Base-by-base conservation (phyloP, 2,113 vertebrate species). In the Rana temporaria region DNA sequence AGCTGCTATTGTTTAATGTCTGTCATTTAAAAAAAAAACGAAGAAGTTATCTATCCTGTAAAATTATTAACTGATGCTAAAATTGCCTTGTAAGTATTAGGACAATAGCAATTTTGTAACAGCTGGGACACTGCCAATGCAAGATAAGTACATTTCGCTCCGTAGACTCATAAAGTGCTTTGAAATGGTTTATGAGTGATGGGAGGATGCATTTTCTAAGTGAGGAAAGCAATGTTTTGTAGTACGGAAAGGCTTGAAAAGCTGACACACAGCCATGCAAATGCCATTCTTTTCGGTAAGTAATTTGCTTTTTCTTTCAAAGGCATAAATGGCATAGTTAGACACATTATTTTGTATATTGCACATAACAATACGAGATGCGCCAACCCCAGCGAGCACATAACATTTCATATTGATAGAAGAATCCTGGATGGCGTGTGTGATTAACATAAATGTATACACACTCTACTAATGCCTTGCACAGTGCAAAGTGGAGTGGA, bases 21-120 rank as follows among this genome's bases (percentile, higher is more conserved):
- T 96, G 94, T 95, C 93, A 95, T 96, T 95, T 95, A 93, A 94
- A 93, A 93, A 94, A 94, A 95, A 94, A 94, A 92, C 94, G 94
- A 94, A 93, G 92, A 93, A 95, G 94, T 96, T 93, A 94, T 93
- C 94, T 95, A 95, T 95, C 94, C 93, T 94, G 93, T 95, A 93
- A 93, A 95, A 96, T 95, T 94, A 95, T 94, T 95, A 95, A 94
- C 94, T 94, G 94, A 94, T 93, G 93, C 92, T 94, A 93, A 95
- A 95, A 96, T 96, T 94, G 94, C 89, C 94, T 95, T 93, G 92
- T 94, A 95, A 96, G 94, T 96, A 96, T 96, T 95, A 96, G 93
- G 94, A 96, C 95, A 96, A 96, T 95, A 95, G 93, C 93, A 95
- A 93, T 94, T 94, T 93, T 92, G 88, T 93, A 95, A 95, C 94